These are phyloP conservation scores for Nasonia vitripennis DNA, from an alignment of 1,140 invertebrate species.

Conservation along the genomic window DNA sequence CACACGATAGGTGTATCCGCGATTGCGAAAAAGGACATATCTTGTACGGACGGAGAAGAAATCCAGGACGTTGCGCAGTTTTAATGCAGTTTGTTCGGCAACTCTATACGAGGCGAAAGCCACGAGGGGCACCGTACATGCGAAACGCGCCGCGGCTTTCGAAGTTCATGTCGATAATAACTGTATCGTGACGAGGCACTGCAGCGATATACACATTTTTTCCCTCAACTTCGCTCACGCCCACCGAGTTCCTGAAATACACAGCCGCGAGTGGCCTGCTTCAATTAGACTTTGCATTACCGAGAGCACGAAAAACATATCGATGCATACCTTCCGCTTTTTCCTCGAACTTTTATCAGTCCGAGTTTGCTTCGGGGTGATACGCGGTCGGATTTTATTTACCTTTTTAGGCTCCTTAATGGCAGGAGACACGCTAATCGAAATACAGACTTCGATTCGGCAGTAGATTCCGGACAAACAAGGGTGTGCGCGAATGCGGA, in stretches of 20 bases:
- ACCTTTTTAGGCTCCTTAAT: constrained; percentile 11
- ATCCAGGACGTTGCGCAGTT: constrained; percentile 40
- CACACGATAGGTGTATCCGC: background rate
- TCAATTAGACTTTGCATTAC: constrained; percentile 9
- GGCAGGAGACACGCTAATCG: constrained; percentile 35
- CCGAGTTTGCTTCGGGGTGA: background rate
- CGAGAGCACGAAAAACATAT: background rate
- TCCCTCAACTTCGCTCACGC: constrained; percentile 62
- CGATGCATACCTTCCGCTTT: background rate
- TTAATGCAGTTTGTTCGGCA: constrained; percentile 51
- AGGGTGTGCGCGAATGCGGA: constrained; percentile 50
- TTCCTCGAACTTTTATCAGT: background rate
- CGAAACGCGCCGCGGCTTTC: constrained; percentile 55
- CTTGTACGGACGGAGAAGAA: background rate
- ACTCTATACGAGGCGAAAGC: constrained; percentile 49
- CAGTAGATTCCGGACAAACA: constrained; percentile 58
- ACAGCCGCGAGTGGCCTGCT: background rate
- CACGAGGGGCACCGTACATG: constrained; percentile 38
- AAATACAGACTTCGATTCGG: constrained; percentile 58
- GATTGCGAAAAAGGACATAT: background rate
- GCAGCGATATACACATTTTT: constrained; percentile 41
- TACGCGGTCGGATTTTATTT: background rate
- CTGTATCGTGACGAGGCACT: constrained; percentile 70
- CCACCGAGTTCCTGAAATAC: constrained; percentile 6
- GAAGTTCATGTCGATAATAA: constrained; percentile 73